Percentiles rank a stretch among this genome's conserved stretches.
Evolutionary conservation across 2,113 vertebrate genomes (phyloP).

Genomic region (Lepus europaeus): DNA sequence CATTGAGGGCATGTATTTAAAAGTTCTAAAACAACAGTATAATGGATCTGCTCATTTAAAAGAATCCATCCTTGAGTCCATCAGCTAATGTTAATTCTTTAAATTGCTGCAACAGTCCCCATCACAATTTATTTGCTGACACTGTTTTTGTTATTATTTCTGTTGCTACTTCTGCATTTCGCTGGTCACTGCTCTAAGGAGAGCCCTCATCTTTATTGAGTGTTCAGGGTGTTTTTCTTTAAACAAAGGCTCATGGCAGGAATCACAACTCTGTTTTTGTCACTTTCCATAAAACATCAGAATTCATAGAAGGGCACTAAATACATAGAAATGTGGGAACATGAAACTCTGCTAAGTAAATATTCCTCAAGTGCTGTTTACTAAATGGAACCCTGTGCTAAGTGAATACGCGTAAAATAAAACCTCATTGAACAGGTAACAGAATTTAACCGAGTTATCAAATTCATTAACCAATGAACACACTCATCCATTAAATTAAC

Average conservation of each 20-base stretch:
- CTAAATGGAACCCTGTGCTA: conserved; percentile 56
- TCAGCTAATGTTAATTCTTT: neutral
- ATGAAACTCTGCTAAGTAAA: conserved; percentile 53
- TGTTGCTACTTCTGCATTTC: neutral
- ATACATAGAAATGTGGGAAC: neutral
- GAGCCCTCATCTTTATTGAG: neutral
- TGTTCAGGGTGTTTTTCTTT: neutral
- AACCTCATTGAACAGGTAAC: conserved; percentile 55
- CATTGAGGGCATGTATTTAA: neutral
- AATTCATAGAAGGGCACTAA: neutral
- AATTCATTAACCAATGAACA: conserved; percentile 62
- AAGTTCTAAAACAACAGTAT: neutral
- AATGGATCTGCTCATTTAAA: neutral
- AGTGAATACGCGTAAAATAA: conserved; percentile 39
- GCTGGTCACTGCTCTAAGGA: neutral
- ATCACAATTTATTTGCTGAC: neutral
- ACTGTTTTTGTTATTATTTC: neutral
- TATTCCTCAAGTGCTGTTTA: conserved; percentile 61
- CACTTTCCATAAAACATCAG: neutral
- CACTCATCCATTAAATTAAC: conserved; percentile 62
- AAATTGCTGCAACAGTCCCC: rapidly evolving
- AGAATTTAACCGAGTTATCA: conserved; percentile 61
- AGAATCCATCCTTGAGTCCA: too few species aligned
- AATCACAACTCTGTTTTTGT: neutral
- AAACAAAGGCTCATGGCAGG: neutral